Base-by-base conservation (phyloP, 2,113 vertebrate genomes). In the Pitta sordida region DNA sequence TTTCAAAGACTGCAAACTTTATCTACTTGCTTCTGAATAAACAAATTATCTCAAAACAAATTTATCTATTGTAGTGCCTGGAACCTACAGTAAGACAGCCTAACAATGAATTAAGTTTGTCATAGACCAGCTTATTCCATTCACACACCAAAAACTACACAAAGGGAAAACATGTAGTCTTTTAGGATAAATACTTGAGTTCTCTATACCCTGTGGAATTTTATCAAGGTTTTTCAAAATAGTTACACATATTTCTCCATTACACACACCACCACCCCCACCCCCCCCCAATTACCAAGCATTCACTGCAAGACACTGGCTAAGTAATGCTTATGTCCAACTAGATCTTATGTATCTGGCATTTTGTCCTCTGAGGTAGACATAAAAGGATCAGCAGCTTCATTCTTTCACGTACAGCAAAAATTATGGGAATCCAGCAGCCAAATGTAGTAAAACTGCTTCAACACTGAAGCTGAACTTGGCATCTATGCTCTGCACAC, bases 361-460 rank as follows among this genome's bases (percentile, higher is more conserved):
- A 94, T 91, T 90, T 62, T 91, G 63, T 95, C 63, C 85, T 81
- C 75, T 77, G 67, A 41, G 81, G 68, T 37, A 86, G 93, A 94
- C 64, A 93, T 90, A 77, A 93, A 95, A 91, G 83, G 79, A 86
- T 74, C 59, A 23, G 85, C 88, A 96, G 95, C 94, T 91, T 88
- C 95, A 96, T 96, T 96, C 92, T 86, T 94, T 77, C 96, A 96
- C 79, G 63, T 93, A 95, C 68, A 59, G 48, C 63, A 95, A 83
- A 93, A 95, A 90, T 65, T 91, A 91, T 88, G 75, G 85, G 63
- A 68, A 77, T 63, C 39, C 76, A 83, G 83, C 55, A 90, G 96
- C 96, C 96, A 96, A 96, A 74, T 43, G 93, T 86, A 96, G 96
- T 96, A 96, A 96, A 96, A 96, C 63, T 94, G 88, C 76, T 87